Evolutionary conservation across 2,888 invertebrate genomes (phyloP).

Genomic region (Apotomis betuletana): DNA sequence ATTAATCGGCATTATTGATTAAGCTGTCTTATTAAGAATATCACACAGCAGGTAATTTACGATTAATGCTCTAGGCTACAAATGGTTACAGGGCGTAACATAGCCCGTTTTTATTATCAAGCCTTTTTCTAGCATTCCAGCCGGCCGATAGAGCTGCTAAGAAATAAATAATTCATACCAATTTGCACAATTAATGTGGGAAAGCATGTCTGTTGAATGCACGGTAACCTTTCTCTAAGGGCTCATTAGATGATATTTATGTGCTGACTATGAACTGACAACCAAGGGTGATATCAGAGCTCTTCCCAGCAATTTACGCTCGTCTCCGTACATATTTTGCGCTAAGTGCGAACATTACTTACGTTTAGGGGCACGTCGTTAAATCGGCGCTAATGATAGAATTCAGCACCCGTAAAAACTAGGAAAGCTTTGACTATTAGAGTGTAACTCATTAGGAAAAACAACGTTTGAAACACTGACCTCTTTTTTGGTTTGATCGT

Average conservation of each 20-base stretch:
- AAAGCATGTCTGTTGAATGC: constrained; percentile 61
- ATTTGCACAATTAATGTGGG: constrained; percentile 74
- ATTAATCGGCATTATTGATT: constrained; percentile 21
- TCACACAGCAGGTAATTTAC: constrained; percentile 36
- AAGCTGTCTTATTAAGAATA: constrained; percentile 31
- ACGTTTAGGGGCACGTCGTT: constrained; percentile 50
- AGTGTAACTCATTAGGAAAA: constrained; percentile 72
- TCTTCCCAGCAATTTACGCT: constrained; percentile 42
- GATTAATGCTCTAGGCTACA: constrained; percentile 56
- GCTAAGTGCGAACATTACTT: constrained; percentile 27
- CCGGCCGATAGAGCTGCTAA: constrained; percentile 62
- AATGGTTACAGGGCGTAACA: constrained; percentile 61
- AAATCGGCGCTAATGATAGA: constrained; percentile 60
- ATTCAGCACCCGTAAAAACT: constrained; percentile 56
- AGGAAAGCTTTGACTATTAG: constrained; percentile 70
- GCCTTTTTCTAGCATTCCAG: constrained; percentile 56
- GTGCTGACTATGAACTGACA: constrained; percentile 51
- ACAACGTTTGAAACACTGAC: constrained; percentile 74
- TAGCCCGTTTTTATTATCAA: constrained; percentile 54
- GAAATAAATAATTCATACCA: constrained; percentile 68
- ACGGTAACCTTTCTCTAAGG: constrained; percentile 66
- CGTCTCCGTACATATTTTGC: constrained; percentile 32
- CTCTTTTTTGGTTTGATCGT: constrained; percentile 83
- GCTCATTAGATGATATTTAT: constrained; percentile 69
- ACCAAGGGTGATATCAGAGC: constrained; percentile 50